A percentile compares a stretch with the other conserved stretches of the same genome.
phyloP scores from a whole-genome alignment of 2,113 vertebrate genomes.

The Daboia siamensis region DNA sequence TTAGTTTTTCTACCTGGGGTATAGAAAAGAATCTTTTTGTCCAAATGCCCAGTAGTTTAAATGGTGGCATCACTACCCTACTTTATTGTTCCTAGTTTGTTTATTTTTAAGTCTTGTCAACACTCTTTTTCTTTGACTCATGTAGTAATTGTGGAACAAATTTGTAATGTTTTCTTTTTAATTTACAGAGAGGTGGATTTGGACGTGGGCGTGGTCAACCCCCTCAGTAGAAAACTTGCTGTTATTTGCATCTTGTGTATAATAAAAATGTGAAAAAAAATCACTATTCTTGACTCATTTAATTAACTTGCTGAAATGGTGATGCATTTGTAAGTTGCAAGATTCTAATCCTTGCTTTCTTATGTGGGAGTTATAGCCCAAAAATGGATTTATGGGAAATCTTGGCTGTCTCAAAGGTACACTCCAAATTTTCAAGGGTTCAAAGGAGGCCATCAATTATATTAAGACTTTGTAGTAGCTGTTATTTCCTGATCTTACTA shows the following conservation, averaged over 20 bases:
- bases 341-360: not conserved
- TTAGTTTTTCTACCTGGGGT: not conserved
- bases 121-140: not conserved
- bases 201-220: slow-evolving; percentile 95
- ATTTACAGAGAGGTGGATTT: slow-evolving; percentile 93
- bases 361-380: not conserved
- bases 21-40: not conserved
- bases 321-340: not conserved
- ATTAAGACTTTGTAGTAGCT: not conserved
- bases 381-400: not conserved
- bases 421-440: not conserved
- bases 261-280: slow-evolving; percentile 81
- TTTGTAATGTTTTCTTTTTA: slow-evolving; percentile 51
- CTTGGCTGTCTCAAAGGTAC: not conserved
- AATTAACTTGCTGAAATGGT: not conserved
- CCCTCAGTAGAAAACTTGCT: slow-evolving; percentile 79
- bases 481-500: not conserved
- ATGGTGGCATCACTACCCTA: not conserved
- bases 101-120: not conserved
- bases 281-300: slow-evolving; percentile 35
- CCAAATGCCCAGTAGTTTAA: not conserved
- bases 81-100: not conserved
- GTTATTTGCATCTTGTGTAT: slow-evolving; percentile 74
- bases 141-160: fast-evolving
- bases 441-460: not conserved